Evolutionary conservation across 2,113 vertebrate genomes (phyloP).

Genomic region (Oncorhynchus nerka): DNA sequence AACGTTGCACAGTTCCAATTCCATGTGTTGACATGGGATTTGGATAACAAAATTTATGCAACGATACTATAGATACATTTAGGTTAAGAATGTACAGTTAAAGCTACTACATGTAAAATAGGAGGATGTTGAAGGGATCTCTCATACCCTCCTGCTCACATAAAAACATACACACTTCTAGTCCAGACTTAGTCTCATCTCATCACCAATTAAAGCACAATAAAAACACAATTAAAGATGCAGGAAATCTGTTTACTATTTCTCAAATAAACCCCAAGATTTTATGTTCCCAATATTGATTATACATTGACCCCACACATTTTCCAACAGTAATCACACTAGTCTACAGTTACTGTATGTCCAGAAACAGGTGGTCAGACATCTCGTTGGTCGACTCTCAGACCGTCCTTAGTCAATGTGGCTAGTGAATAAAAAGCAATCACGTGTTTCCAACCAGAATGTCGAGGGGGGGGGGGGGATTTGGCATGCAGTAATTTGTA

Average conservation of each 20-base stretch:
- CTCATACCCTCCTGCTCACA: too few relatives aligned
- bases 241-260: neutral
- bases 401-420: too few relatives aligned
- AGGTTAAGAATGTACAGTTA: neutral
- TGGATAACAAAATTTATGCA: neutral
- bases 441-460: too few relatives aligned
- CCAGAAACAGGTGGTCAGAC: too few relatives aligned
- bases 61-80: neutral
- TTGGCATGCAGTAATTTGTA: too few relatives aligned
- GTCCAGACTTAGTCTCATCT: neutral
- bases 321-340: too few relatives aligned
- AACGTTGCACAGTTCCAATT: neutral
- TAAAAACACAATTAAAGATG: neutral
- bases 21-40: neutral
- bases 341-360: neutral
- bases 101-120: neutral
- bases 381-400: too few relatives aligned
- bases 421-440: too few relatives aligned
- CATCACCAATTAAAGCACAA: neutral
- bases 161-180: too few relatives aligned
- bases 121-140: too few relatives aligned
- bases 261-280: neutral
- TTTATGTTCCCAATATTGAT: too few relatives aligned
- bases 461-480: too few relatives aligned
- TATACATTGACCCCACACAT: neutral